Conservation (phyloP, 53 echinoderm and acorn worm species). For the Crossaster papposus region DNA sequence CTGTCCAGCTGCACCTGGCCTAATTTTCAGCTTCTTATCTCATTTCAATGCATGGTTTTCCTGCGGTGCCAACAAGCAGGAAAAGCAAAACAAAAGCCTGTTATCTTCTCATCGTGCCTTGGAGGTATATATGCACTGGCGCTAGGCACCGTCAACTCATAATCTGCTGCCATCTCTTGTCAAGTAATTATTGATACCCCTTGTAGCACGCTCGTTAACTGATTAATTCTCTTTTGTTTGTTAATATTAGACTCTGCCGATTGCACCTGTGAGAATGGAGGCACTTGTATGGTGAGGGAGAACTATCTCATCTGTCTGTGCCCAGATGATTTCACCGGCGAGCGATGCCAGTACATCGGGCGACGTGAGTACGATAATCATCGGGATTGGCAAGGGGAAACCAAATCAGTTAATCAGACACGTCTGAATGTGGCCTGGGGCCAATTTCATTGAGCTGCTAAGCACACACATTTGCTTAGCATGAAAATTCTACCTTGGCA, state of each 20-base stretch:
- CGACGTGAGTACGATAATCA: constrained; percentile 35
- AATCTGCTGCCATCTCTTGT: neutral
- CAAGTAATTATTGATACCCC: neutral
- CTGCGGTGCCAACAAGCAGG: neutral
- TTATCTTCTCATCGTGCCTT: neutral
- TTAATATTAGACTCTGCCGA: constrained; percentile 60
- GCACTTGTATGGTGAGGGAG: constrained; percentile 63
- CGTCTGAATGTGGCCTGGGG: neutral
- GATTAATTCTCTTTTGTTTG: constrained; percentile 12
- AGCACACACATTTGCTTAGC: too few relatives aligned
- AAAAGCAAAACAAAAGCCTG: too few relatives aligned
- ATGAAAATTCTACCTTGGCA: too few relatives aligned
- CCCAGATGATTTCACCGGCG: constrained; percentile 74
- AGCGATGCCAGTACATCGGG: constrained; percentile 66
- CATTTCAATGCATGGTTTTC: neutral
- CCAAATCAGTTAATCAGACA: neutral
- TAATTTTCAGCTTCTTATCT: neutral
- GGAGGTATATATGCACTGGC: neutral
- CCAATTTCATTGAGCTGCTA: too few relatives aligned
- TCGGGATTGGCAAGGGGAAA: neutral
- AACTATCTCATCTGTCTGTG: constrained; percentile 71
- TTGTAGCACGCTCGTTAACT: constrained; percentile 7
- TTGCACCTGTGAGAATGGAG: constrained; percentile 75
- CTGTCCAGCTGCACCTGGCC: neutral
- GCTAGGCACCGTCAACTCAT: neutral